These are phyloP conservation scores for Galendromus occidentalis DNA, from an alignment of 1,140 invertebrate species.

Conservation along the genomic window DNA sequence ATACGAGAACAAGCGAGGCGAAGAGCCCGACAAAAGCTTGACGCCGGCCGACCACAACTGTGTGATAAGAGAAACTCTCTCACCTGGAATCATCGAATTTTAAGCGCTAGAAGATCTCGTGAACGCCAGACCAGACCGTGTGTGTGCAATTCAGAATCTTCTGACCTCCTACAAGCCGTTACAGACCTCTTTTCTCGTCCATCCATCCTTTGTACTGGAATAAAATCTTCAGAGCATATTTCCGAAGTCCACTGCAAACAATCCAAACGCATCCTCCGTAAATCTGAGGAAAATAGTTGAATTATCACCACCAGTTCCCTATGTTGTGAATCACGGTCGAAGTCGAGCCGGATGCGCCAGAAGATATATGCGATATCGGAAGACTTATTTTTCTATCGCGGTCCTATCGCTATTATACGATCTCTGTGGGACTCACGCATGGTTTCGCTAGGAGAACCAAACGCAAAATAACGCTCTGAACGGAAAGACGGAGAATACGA, in stretches of 20 bases:
- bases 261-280: constrained; percentile 38
- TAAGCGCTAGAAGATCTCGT: neutral
- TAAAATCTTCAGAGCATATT: constrained; percentile 64
- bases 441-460: too few relatives aligned
- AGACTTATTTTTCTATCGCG: too few relatives aligned
- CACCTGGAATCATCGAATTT: constrained; percentile 17
- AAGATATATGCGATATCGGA: too few relatives aligned
- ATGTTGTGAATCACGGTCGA: too few relatives aligned
- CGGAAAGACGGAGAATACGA: too few relatives aligned
- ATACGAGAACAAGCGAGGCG: constrained; percentile 82
- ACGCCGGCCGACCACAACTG: constrained; percentile 63
- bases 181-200: constrained; percentile 63
- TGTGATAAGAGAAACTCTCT: constrained; percentile 44
- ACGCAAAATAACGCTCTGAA: too few relatives aligned
- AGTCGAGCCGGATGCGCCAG: too few relatives aligned
- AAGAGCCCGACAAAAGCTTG: constrained; percentile 43
- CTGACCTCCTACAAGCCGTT: constrained; percentile 26
- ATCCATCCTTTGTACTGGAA: constrained; percentile 95
- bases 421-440: too few relatives aligned
- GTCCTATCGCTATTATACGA: too few relatives aligned
- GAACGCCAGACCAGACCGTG: neutral
- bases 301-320: neutral
- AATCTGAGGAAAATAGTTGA: neutral
- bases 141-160: neutral
- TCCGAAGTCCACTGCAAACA: constrained; percentile 50